phyloP scores from a whole-genome alignment of 2,888 invertebrate species.

The Harmothoe impar region DNA sequence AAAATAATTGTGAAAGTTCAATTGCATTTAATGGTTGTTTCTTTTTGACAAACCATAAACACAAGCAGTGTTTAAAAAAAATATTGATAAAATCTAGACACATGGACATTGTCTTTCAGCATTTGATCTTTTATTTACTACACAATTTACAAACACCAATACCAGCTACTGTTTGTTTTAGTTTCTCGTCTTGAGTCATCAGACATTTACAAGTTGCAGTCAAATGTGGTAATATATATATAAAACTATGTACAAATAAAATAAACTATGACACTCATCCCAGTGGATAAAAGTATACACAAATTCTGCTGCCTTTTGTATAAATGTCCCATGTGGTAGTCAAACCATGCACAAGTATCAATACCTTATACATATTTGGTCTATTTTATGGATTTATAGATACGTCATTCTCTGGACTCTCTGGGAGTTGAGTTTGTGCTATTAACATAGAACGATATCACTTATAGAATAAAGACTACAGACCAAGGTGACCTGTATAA shows the following conservation, averaged over 20 bases:
- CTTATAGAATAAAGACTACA: background rate
- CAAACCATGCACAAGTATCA: background rate
- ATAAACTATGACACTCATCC: slow-evolving; percentile 43
- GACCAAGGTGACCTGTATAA: background rate
- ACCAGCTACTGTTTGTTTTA: slow-evolving; percentile 22
- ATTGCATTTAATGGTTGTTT: too few relatives aligned
- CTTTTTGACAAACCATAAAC: too few relatives aligned
- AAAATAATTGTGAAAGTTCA: background rate
- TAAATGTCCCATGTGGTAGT: background rate
- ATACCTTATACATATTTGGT: background rate
- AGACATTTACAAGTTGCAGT: slow-evolving; percentile 28
- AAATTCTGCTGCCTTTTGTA: slow-evolving; percentile 51
- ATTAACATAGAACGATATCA: background rate
- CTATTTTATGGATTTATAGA: background rate
- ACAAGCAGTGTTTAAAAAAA: too few relatives aligned
- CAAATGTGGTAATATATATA: slow-evolving; percentile 20
- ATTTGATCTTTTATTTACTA: slow-evolving; percentile 45
- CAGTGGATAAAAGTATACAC: slow-evolving; percentile 39
- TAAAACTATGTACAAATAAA: slow-evolving; percentile 54
- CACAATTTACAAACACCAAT: slow-evolving; percentile 55
- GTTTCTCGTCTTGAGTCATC: background rate
- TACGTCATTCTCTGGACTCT: background rate
- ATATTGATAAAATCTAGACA: too few relatives aligned
- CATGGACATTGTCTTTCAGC: background rate
- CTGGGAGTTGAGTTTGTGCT: background rate